phyloP scores from a whole-genome alignment of 2,113 vertebrate species.

The Onychostoma macrolepis region DNA sequence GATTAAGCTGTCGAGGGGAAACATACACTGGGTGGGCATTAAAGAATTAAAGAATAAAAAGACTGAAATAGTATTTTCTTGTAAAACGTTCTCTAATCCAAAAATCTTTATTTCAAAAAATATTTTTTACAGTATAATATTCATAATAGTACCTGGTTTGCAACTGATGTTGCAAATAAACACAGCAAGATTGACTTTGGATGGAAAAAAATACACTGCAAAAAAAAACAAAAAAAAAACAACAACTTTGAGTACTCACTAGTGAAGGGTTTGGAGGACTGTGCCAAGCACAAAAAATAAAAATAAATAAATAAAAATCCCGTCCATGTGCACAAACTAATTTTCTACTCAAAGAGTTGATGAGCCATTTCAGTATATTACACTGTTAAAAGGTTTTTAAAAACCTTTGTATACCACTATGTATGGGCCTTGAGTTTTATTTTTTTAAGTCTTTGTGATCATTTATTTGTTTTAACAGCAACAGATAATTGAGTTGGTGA shows the following conservation, averaged over 20 bases:
- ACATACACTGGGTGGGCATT: too few species aligned
- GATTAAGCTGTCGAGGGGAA: too few species aligned
- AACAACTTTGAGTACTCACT: background rate
- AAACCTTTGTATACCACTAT: conserved; percentile 2
- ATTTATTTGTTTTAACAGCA: conserved; percentile 30
- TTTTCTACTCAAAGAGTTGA: conserved; percentile 2
- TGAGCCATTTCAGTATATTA: conserved; percentile 6
- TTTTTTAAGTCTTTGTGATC: conserved; percentile 17
- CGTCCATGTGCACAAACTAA: background rate
- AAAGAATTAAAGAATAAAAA: too few species aligned
- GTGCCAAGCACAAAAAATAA: background rate
- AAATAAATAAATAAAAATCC: background rate
- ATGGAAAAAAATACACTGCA: too few species aligned
- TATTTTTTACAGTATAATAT: too few species aligned
- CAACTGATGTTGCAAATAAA: too few species aligned
- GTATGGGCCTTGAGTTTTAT: too few species aligned
- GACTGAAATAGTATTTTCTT: too few species aligned
- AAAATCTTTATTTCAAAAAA: too few species aligned
- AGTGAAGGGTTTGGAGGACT: background rate
- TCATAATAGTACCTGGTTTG: too few species aligned
- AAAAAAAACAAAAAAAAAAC: too few species aligned
- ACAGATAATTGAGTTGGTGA: conserved; percentile 15
- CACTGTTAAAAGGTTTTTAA: conserved; percentile 5
- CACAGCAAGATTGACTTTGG: background rate
- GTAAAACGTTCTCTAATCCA: too few species aligned